A percentile compares a stretch with the other conserved stretches of the same genome.
phyloP scores from a whole-genome alignment of 1,140 invertebrate genomes.

The Trichogramma pretiosum region DNA sequence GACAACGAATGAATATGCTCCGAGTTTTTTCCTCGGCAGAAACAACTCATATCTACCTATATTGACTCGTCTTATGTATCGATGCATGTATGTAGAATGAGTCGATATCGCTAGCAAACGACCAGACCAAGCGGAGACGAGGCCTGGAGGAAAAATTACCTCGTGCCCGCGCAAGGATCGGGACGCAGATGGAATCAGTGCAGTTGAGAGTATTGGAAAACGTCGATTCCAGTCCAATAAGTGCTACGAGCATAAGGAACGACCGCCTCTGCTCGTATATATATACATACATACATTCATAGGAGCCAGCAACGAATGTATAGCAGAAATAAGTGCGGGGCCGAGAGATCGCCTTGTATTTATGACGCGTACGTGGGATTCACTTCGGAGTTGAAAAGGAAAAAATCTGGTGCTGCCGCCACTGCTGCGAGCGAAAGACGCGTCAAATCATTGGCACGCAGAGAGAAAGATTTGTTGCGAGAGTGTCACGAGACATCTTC shows the following conservation, averaged over 20 bases:
- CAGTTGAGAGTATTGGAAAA: conserved; percentile 44
- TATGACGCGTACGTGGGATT: conserved; percentile 44
- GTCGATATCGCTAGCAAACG: neutral
- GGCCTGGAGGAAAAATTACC: conserved; percentile 10
- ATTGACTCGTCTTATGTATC: too few relatives aligned
- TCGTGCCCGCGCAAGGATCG: conserved; percentile 13
- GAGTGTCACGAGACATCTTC: too few relatives aligned
- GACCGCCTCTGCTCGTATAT: too few relatives aligned
- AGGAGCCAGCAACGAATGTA: too few relatives aligned
- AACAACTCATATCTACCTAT: too few relatives aligned
- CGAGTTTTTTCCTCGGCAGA: too few relatives aligned
- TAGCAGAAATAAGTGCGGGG: conserved; percentile 19
- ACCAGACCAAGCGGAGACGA: conserved; percentile 1
- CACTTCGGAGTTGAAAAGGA: conserved; percentile 14
- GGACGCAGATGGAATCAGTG: conserved; percentile 39
- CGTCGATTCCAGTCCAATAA: too few relatives aligned
- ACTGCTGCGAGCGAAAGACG: neutral
- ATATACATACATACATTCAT: too few relatives aligned
- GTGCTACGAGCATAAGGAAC: conserved; percentile 19
- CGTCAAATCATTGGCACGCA: conserved; percentile 10
- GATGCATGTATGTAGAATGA: conserved; percentile 13
- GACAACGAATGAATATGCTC: too few relatives aligned
- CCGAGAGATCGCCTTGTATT: conserved; percentile 31
- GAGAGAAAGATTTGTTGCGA: conserved; percentile 11
- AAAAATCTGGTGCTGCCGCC: too few relatives aligned